Conservation (phyloP, 1,140 invertebrate genomes). For the Propsilocerus akamusi region DNA sequence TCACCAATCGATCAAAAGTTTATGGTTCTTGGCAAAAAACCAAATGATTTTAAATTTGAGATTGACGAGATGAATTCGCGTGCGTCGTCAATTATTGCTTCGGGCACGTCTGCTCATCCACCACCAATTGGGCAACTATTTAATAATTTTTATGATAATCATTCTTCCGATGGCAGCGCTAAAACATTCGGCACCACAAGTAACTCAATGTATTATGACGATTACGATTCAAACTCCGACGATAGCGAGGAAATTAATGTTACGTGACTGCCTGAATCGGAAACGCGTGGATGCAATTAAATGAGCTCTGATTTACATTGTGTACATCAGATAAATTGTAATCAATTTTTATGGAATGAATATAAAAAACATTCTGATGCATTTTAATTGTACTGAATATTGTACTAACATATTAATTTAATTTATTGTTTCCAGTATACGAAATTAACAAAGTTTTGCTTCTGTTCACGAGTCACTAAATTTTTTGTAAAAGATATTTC, state of each 20-base stretch:
- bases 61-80: background rate
- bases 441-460: too few species aligned
- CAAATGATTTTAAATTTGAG: conserved; percentile 2
- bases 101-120: background rate
- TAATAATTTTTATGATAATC: conserved; percentile 2
- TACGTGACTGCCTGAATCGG: conserved; percentile 35
- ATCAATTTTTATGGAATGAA: too few species aligned
- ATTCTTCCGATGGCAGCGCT: background rate
- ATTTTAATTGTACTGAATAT: too few species aligned
- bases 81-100: conserved; percentile 15
- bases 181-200: background rate
- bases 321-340: too few species aligned
- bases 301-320: too few species aligned
- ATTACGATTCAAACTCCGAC: conserved; percentile 48
- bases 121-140: background rate
- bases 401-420: too few species aligned
- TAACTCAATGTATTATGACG: conserved; percentile 28
- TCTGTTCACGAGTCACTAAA: too few species aligned
- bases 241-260: conserved; percentile 66
- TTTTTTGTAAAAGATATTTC: too few species aligned
- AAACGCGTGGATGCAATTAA: too few species aligned
- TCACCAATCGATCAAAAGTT: background rate
- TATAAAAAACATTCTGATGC: too few species aligned
- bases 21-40: background rate
- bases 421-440: too few species aligned